A percentile compares a stretch with the other conserved stretches of the same genome.
Evolutionary conservation across 2,888 invertebrate genomes (phyloP).

Genomic region (Drosophila emarginata): DNA sequence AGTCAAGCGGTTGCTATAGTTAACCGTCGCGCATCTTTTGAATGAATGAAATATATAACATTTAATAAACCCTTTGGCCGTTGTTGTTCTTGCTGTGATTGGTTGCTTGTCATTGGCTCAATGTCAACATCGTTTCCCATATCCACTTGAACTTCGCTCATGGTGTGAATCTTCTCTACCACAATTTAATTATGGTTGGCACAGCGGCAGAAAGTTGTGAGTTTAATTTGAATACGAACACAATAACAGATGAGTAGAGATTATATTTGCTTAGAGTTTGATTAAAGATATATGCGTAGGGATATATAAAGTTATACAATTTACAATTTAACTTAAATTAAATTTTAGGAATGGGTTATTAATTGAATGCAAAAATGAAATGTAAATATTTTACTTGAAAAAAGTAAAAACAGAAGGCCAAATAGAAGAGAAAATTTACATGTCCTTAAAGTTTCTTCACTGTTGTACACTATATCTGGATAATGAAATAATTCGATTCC

Average conservation of each 20-base stretch:
- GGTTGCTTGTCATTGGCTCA: conserved; percentile 32
- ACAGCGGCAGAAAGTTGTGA: not conserved
- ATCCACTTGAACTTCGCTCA: conserved; percentile 14
- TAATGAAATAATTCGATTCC: too few relatives aligned
- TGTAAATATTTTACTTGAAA: too few relatives aligned
- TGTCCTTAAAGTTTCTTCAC: too few relatives aligned
- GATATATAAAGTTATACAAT: not conserved
- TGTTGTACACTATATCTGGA: too few relatives aligned
- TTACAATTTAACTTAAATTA: not conserved
- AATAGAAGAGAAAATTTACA: too few relatives aligned
- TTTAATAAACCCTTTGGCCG: not conserved
- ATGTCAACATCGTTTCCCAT: conserved; percentile 37
- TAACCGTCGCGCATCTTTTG: not conserved
- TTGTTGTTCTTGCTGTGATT: conserved; percentile 27
- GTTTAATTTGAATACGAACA: not conserved
- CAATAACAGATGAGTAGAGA: not conserved
- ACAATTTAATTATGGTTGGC: conserved; percentile 59
- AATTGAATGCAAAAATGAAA: too few relatives aligned
- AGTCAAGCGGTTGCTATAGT: conserved; percentile 11
- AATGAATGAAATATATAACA: conserved; percentile 23
- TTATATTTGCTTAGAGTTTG: not conserved
- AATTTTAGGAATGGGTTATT: not conserved
- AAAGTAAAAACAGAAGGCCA: too few relatives aligned
- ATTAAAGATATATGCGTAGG: conserved; percentile 2
- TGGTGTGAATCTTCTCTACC: conserved; percentile 37